A percentile compares a stretch with the other conserved stretches of the same genome.
Evolutionary conservation across 2,888 invertebrate species (phyloP).

Genomic region (Tetanocera ferruginea): DNA sequence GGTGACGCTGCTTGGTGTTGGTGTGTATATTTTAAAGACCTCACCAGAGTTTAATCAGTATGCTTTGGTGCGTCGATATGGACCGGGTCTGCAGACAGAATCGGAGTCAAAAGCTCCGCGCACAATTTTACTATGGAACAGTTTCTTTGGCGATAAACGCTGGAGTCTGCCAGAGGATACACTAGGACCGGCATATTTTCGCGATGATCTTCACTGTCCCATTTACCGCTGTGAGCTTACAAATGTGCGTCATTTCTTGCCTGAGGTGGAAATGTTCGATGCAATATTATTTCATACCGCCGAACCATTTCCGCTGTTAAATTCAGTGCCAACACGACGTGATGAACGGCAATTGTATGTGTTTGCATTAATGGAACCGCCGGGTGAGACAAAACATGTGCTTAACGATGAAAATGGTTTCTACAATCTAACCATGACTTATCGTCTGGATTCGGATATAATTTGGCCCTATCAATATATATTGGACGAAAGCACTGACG

Average conservation of each 20-base stretch:
- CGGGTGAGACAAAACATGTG: constrained; percentile 65
- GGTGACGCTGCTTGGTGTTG: constrained; percentile 71
- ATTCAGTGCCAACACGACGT: constrained; percentile 67
- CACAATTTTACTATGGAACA: constrained; percentile 64
- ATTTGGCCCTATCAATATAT: constrained; percentile 69
- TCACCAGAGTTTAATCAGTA: constrained; percentile 62
- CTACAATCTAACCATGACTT: constrained; percentile 74
- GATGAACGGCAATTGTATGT: constrained; percentile 71
- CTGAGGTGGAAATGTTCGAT: constrained; percentile 69
- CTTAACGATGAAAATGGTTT: constrained; percentile 67
- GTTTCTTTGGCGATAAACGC: constrained; percentile 60
- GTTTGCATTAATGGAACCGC: constrained; percentile 71
- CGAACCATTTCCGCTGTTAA: constrained; percentile 62
- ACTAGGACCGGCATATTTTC: constrained; percentile 57
- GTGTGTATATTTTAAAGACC: constrained; percentile 50
- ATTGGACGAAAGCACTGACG: constrained; percentile 56
- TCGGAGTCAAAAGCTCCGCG: constrained; percentile 41
- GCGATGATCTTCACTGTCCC: constrained; percentile 61
- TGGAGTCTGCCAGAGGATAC: constrained; percentile 61
- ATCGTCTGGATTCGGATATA: constrained; percentile 72
- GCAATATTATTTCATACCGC: constrained; percentile 73
- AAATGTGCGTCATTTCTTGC: constrained; percentile 61
- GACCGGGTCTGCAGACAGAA: constrained; percentile 25
- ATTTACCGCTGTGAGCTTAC: constrained; percentile 71
- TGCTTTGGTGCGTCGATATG: constrained; percentile 55